Evolutionary conservation across 2,888 invertebrate species (phyloP).

Genomic region (Eilema depressum): DNA sequence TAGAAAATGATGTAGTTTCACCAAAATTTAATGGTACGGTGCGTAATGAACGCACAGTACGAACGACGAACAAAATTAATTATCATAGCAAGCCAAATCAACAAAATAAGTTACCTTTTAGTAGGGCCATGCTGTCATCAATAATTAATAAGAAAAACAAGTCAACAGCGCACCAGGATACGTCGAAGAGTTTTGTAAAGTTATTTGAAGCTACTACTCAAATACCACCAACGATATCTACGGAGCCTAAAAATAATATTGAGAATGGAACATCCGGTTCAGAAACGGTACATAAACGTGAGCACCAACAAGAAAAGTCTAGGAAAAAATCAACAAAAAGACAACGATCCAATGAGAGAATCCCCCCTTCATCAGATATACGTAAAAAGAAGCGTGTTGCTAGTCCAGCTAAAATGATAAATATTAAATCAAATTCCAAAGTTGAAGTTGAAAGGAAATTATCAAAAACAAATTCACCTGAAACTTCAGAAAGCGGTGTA

Average conservation of each 20-base stretch:
- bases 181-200: too few relatives aligned
- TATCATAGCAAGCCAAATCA: too few relatives aligned
- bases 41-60: too few relatives aligned
- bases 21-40: too few relatives aligned
- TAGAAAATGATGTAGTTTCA: too few relatives aligned
- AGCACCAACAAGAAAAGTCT: conserved; percentile 82
- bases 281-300: conserved; percentile 83
- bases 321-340: conserved; percentile 87
- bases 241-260: conserved; percentile 89
- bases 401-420: conserved; percentile 72
- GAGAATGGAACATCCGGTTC: conserved; percentile 85
- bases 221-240: conserved; percentile 90
- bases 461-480: conserved; percentile 44
- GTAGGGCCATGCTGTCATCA: too few relatives aligned
- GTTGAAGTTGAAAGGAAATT: conserved; percentile 82
- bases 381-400: conserved; percentile 71
- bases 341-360: conserved; percentile 68
- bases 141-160: too few relatives aligned
- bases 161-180: too few relatives aligned
- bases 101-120: too few relatives aligned
- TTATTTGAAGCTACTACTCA: too few relatives aligned
- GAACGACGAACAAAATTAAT: too few relatives aligned
- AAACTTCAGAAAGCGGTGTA: conserved; percentile 66
- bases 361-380: conserved; percentile 75
- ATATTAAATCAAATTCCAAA: conserved; percentile 76